These are phyloP conservation scores for Stegodyphus mimosarum DNA, from an alignment of 1,140 invertebrate genomes.

Conservation along the genomic window DNA sequence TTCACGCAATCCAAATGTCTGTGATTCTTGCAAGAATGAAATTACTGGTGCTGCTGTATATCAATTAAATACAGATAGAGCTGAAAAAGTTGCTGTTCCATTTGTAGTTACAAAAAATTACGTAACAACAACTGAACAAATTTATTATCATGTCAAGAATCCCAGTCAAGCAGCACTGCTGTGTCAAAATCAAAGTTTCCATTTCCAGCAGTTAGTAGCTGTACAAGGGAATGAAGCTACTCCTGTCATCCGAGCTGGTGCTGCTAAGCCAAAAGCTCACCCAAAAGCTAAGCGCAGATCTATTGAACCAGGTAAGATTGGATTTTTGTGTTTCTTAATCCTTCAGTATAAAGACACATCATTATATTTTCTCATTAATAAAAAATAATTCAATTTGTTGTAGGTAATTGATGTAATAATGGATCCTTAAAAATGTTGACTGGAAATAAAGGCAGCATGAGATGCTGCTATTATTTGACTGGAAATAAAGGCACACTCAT, in stretches of 20 bases:
- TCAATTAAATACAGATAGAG: no score
- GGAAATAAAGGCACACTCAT: no score
- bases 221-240: neutral
- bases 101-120: conserved; percentile 11
- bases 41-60: neutral
- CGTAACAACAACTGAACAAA: conserved; percentile 9
- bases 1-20: conserved; percentile 5
- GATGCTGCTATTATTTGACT: no score
- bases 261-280: neutral
- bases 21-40: conserved; percentile 9
- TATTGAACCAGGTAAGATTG: conserved; percentile 20
- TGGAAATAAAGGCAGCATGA: no score
- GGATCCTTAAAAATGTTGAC: no score
- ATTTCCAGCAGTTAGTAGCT: neutral
- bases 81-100: neutral
- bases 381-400: neutral
- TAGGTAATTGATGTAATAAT: no score
- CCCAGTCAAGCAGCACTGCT: neutral
- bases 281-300: neutral
- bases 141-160: neutral
- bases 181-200: neutral
- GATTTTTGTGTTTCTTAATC: neutral
- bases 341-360: neutral
- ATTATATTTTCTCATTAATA: neutral
- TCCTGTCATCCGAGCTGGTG: neutral